phyloP scores from a whole-genome alignment of 2,113 vertebrate species.

The Probosciger aterrimus region DNA sequence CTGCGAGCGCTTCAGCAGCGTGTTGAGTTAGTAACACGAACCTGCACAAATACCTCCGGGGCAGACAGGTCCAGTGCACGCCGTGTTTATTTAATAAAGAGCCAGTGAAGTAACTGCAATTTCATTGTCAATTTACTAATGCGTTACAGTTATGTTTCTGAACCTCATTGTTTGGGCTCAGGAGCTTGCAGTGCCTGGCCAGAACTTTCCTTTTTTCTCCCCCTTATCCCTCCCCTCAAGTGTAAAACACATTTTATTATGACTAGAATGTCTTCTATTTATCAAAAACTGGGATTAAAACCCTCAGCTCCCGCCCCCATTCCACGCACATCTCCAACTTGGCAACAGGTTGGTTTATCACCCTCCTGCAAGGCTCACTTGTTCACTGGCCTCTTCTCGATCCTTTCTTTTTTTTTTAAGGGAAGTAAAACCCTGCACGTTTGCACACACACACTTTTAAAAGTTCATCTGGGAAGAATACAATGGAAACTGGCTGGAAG shows the following conservation, averaged over 20 bases:
- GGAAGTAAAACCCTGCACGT: background rate
- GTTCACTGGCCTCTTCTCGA: background rate
- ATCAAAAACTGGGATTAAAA: slow-evolving; percentile 74
- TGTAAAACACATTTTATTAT: slow-evolving; percentile 73
- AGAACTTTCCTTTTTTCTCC: slow-evolving; percentile 45
- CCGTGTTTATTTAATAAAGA: slow-evolving; percentile 77
- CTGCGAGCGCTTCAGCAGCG: slow-evolving; percentile 55
- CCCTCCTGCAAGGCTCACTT: slow-evolving; percentile 48
- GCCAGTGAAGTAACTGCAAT: slow-evolving; percentile 70
- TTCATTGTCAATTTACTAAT: slow-evolving; percentile 74
- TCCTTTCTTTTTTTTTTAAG: background rate
- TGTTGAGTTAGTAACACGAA: slow-evolving; percentile 76
- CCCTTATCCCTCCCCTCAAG: slow-evolving; percentile 9
- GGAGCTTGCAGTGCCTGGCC: slow-evolving; percentile 64
- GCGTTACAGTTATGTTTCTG: slow-evolving; percentile 74
- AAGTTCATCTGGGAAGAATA: slow-evolving; percentile 51
- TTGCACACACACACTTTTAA: background rate
- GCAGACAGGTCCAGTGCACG: slow-evolving; percentile 57
- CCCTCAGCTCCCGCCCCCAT: slow-evolving; percentile 38
- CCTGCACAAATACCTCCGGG: slow-evolving; percentile 68
- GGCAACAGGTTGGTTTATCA: slow-evolving; percentile 58
- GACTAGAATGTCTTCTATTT: slow-evolving; percentile 78
- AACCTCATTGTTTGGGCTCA: slow-evolving; percentile 74
- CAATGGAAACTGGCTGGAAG: slow-evolving; percentile 55
- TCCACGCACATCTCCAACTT: slow-evolving; percentile 44